Base-by-base conservation (phyloP, 2,797 vertebrate species). In the Lycodopsis pacificus region DNA sequence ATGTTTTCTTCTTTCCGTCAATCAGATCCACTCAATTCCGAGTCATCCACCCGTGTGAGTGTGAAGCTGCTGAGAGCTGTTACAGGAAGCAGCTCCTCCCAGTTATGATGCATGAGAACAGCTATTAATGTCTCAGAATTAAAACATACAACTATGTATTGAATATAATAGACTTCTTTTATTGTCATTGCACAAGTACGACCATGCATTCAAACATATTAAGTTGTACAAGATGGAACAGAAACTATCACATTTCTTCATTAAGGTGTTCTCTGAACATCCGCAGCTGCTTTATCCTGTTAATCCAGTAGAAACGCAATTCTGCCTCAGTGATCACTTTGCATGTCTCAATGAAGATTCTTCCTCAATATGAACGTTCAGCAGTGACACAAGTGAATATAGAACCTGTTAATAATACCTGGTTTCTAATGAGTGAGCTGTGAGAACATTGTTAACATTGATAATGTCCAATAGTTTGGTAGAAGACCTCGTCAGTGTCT, bases 11-110 rank as follows among this genome's bases (percentile, higher is more conserved):
- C 2, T 59, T 32, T 76, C 27, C 57, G 14, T 36, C 36, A 1
- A 48, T 17, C 75, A 92, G 91, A 19, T 76, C 83, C 17, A n/a
- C 30, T n/a, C 8, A 56, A 0, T 91, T 92, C 71, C 46, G 53
- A 32, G 40, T 88, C 61, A 64, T 84, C 53, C 79, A 74, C 8
- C 73, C 73, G 38, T 8, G 90, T 93, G 10, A 91, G 82, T 85
- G 4, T 46, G 14, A 81, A 40, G 20, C 32, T 17, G 5, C 51
- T 59, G 14, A 19, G 11, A 7, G 0, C 7, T 38, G 44, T 46
- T 46, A 12, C 22, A 63, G 38, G 14, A 27, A 44, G 38, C 38
- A 42, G 59, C 22, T 36, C 13, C 54, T 20, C 46, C 5, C 15
- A 44, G 27, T 27, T 27, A 27, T 27, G 27, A 27, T 27, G 11